Percentiles rank a stretch among this genome's conserved stretches.
These are phyloP conservation scores for Elysia chlorotica DNA, from an alignment of 1,140 invertebrate genomes.

Conservation along the genomic window DNA sequence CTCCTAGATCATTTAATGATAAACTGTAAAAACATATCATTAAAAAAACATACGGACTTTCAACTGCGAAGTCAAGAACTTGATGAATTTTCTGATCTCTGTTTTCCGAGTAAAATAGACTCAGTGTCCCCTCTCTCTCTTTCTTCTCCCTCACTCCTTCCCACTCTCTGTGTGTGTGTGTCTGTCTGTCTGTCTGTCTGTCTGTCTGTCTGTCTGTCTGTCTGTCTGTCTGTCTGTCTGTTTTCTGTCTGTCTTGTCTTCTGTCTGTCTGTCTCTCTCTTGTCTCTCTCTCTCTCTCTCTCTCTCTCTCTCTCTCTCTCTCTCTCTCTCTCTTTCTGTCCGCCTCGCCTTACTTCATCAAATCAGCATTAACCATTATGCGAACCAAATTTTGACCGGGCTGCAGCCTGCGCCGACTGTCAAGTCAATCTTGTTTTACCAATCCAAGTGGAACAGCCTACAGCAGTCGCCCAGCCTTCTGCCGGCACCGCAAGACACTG, in stretches of 20 bases:
- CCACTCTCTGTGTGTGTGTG: background rate
- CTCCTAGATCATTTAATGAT: no score
- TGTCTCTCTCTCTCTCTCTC: background rate
- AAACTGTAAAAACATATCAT: no score
- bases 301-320: conserved; percentile 11
- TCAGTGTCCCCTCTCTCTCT: no score
- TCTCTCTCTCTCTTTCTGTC: conserved; percentile 5
- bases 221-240: background rate
- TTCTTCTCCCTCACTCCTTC: background rate
- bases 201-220: conserved; percentile 1
- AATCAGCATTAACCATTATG: background rate
- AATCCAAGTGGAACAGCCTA: background rate
- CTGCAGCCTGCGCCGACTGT: background rate
- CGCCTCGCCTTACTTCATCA: background rate
- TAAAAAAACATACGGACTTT: no score
- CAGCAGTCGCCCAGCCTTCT: no score
- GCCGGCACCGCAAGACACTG: background rate
- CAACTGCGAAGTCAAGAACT: no score
- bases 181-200: conserved; percentile 3
- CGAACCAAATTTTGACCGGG: background rate
- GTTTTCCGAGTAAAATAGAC: no score
- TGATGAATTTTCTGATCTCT: no score
- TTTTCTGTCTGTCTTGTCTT: background rate
- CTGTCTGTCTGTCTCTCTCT: background rate
- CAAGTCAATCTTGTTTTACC: background rate